Conservation (phyloP, 2,797 vertebrate species). For the Ispidina picta region DNA sequence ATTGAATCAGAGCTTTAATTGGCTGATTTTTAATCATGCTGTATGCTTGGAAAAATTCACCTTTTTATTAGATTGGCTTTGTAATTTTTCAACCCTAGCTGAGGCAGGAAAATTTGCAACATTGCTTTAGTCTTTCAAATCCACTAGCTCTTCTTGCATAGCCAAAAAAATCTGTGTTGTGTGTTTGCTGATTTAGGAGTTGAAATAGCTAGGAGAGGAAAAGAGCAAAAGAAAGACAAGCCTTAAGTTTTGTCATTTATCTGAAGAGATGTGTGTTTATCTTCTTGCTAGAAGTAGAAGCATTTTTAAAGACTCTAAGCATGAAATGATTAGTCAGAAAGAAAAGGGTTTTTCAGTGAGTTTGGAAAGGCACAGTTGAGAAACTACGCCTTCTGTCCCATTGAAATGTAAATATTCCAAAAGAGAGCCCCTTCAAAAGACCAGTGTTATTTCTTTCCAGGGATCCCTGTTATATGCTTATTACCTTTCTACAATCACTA, state of each 20-base stretch:
- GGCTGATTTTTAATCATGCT: neutral
- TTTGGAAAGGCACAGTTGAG: conserved; percentile 35
- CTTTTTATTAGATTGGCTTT: conserved; percentile 23
- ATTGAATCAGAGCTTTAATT: conserved; percentile 46
- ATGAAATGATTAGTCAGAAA: conserved; percentile 65
- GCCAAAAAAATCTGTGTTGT: neutral
- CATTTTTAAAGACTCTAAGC: conserved; percentile 43
- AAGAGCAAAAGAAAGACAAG: neutral
- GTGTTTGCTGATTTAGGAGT: neutral
- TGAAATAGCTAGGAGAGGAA: neutral
- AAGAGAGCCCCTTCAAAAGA: conserved; percentile 19
- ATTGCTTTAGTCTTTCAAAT: neutral
- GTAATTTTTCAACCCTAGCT: neutral
- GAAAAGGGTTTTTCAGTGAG: conserved; percentile 44
- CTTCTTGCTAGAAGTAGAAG: conserved; percentile 25
- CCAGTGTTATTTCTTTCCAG: conserved; percentile 8
- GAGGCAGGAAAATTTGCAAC: neutral
- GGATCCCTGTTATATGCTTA: neutral
- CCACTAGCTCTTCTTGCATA: neutral
- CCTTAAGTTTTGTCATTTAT: conserved; percentile 8
- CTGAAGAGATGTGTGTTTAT: conserved; percentile 17
- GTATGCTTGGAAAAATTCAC: conserved; percentile 29
- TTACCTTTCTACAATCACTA: neutral
- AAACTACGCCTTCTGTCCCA: conserved; percentile 41
- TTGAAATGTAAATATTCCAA: conserved; percentile 57